These are phyloP conservation scores for Gasterosteus aculeatus DNA, from an alignment of 2,113 vertebrate species.

Conservation along the genomic window DNA sequence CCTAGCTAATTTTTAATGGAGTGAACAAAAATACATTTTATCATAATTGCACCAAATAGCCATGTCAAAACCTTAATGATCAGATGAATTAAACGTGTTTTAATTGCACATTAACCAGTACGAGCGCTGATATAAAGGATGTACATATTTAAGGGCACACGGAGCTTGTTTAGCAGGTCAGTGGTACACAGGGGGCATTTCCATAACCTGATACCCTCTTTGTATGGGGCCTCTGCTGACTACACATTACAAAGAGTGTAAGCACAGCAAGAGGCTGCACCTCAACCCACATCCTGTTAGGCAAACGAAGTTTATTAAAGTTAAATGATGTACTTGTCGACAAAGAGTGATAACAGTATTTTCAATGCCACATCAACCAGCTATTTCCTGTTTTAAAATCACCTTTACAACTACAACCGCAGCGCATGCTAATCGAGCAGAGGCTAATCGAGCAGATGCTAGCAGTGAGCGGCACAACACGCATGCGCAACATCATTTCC, in stretches of 20 bases:
- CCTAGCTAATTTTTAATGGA: neutral
- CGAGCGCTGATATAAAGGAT: neutral
- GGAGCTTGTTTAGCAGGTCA: conserved; percentile 8
- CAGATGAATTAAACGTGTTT: neutral
- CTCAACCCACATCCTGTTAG: neutral
- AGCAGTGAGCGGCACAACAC: neutral
- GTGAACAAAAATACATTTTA: neutral
- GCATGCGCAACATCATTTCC: conserved; percentile 30
- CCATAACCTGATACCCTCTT: neutral
- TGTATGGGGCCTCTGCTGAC: conserved; percentile 13
- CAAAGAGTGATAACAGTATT: neutral
- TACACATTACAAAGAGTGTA: conserved; percentile 17
- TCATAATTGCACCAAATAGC: neutral
- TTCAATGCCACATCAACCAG: neutral
- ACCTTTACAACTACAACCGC: neutral
- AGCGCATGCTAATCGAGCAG: no score
- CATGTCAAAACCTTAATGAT: neutral
- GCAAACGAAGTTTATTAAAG: neutral
- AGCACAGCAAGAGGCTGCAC: neutral
- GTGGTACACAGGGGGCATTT: neutral
- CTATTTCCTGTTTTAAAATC: neutral
- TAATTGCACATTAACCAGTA: neutral
- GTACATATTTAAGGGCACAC: conserved; percentile 5
- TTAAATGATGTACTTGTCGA: neutral
- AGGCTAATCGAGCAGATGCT: neutral